Evolutionary conservation across 2,888 invertebrate genomes (phyloP).

Genomic region (Melieria omissa): DNA sequence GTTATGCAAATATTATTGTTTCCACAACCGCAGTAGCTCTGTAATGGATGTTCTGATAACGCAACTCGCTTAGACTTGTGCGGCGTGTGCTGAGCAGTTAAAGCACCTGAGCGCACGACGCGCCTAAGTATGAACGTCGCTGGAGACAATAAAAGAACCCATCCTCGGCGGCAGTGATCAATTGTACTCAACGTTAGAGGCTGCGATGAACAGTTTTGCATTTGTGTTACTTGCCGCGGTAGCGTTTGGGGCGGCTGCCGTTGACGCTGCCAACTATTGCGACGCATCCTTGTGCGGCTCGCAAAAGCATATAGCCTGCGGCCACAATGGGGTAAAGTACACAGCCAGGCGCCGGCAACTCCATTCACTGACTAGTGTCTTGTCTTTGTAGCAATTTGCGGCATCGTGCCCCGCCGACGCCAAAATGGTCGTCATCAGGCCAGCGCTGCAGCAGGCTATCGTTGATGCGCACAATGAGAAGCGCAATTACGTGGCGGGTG

Average conservation of each 20-base stretch:
- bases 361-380: constrained; percentile 11
- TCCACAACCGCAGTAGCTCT: too few species aligned
- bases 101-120: too few species aligned
- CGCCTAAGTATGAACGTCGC: too few species aligned
- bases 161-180: too few species aligned
- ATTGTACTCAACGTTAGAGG: too few species aligned
- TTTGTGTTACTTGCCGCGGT: not conserved
- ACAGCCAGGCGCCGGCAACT: constrained; percentile 9
- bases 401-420: constrained; percentile 26
- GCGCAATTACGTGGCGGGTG: constrained; percentile 41
- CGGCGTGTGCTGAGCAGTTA: too few species aligned
- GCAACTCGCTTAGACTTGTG: too few species aligned
- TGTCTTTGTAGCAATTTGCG: constrained; percentile 23
- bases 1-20: too few species aligned
- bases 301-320: constrained; percentile 31
- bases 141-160: too few species aligned
- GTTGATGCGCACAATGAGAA: constrained; percentile 35
- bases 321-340: constrained; percentile 31
- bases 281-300: constrained; percentile 16
- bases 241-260: not conserved
- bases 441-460: not conserved
- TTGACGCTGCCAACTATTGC: constrained; percentile 24
- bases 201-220: too few species aligned
- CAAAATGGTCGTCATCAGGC: not conserved
- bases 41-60: too few species aligned